A percentile compares a stretch with the other conserved stretches of the same genome.
These are phyloP conservation scores for Agelastica alni DNA, from an alignment of 2,888 invertebrate genomes.

Conservation along the genomic window DNA sequence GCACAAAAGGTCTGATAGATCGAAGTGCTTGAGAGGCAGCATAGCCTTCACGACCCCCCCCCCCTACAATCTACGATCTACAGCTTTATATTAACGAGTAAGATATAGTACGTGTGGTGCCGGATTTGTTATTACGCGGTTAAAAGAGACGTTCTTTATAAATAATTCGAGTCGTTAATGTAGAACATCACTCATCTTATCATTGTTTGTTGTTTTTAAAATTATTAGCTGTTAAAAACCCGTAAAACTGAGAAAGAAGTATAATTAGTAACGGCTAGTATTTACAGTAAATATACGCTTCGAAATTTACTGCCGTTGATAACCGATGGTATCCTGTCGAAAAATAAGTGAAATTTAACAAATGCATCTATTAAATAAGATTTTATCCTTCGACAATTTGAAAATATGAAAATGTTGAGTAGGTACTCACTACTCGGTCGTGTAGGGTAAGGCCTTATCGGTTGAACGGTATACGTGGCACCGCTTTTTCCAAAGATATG, in stretches of 20 bases:
- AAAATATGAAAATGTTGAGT: too few species aligned
- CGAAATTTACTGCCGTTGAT: conserved; percentile 32
- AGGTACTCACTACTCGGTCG: conserved; percentile 50
- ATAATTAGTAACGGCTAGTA: conserved; percentile 15
- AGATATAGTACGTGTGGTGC: too few species aligned
- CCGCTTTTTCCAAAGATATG: conserved; percentile 30
- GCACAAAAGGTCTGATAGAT: too few species aligned
- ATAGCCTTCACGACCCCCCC: too few species aligned
- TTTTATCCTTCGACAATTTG: too few species aligned
- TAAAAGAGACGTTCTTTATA: too few species aligned
- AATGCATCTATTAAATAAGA: too few species aligned
- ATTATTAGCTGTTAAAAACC: conserved; percentile 31
- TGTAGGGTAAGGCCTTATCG: conserved; percentile 55
- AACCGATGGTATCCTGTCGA: conserved; percentile 33
- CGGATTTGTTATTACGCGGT: too few species aligned
- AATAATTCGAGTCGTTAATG: conserved; percentile 22
- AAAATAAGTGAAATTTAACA: conserved; percentile 1
- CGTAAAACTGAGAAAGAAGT: conserved; percentile 8
- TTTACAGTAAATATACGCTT: conserved; percentile 21
- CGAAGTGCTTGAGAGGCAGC: too few species aligned
- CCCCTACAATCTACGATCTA: too few species aligned
- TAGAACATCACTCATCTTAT: conserved; percentile 26
- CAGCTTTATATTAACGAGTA: too few species aligned
- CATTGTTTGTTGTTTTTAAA: conserved; percentile 26
- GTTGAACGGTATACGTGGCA: conserved; percentile 48